Conservation (phyloP, 2,797 vertebrate genomes). For the Chelon labrosus region DNA sequence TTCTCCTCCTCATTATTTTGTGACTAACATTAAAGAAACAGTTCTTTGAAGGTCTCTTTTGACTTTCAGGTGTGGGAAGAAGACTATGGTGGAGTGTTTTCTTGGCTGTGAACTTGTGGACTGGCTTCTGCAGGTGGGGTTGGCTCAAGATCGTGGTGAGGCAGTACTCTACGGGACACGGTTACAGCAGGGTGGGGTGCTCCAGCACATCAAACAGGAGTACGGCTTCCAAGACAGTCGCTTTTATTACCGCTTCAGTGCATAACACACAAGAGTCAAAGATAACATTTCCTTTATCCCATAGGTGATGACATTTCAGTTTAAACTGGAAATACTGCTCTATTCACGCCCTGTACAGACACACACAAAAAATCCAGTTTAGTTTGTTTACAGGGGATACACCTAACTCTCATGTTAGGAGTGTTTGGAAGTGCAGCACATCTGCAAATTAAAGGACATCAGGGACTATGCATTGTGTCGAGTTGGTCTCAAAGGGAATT, state of each 20-base stretch:
- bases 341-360: not conserved
- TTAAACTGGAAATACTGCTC: not conserved
- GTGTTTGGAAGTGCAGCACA: not conserved
- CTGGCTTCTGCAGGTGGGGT: conserved; percentile 94
- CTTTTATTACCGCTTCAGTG: conserved; percentile 89
- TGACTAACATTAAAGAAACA: conserved; percentile 25
- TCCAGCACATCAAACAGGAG: conserved; percentile 91
- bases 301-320: conserved; percentile 13
- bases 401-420: not conserved
- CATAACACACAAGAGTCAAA: conserved; percentile 13
- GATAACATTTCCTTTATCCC: not conserved
- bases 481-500: conserved; percentile 17
- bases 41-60: conserved; percentile 86
- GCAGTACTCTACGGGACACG: conserved; percentile 90
- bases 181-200: conserved; percentile 89
- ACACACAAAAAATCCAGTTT: not conserved
- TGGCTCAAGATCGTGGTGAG: conserved; percentile 91
- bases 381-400: not conserved
- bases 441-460: not conserved
- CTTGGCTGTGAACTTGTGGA: conserved; percentile 94
- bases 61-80: conserved; percentile 93
- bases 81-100: conserved; percentile 88
- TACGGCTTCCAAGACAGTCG: conserved; percentile 90
- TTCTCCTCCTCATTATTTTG: conserved; percentile 1
- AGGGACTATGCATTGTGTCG: not conserved